Evolutionary conservation across 1,140 invertebrate species (phyloP).

Genomic region (Drosophila murphyi): DNA sequence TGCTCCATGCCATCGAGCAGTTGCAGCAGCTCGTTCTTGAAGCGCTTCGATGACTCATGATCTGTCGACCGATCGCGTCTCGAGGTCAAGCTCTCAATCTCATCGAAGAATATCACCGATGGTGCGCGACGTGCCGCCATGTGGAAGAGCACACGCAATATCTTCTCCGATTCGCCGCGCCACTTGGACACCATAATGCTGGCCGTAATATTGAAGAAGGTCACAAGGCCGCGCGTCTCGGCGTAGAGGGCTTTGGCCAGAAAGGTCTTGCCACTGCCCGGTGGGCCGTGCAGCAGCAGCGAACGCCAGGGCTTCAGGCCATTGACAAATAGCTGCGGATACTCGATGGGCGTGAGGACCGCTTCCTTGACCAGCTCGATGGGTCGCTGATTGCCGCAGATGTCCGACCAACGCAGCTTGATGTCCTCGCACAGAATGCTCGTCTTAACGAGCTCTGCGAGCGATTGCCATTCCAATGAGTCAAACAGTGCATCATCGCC

Average conservation of each 20-base stretch:
- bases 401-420: conserved; percentile 87
- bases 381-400: conserved; percentile 91
- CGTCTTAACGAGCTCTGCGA: conserved; percentile 72
- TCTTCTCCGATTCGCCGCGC: conserved; percentile 97
- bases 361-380: conserved; percentile 95
- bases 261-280: conserved; percentile 93
- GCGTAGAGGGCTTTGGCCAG: conserved; percentile 94
- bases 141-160: conserved; percentile 92
- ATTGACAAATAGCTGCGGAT: conserved; percentile 93
- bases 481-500: conserved; percentile 59
- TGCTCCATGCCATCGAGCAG: conserved; percentile 94
- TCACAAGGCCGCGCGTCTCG: conserved; percentile 89
- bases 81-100: conserved; percentile 95
- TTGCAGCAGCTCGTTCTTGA: conserved; percentile 96
- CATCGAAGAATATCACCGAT: conserved; percentile 98
- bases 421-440: conserved; percentile 65
- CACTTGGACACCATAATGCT: conserved; percentile 96
- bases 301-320: conserved; percentile 93
- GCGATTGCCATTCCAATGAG: conserved; percentile 69
- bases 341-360: conserved; percentile 93
- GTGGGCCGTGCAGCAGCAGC: conserved; percentile 93
- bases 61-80: conserved; percentile 89
- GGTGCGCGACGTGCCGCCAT: conserved; percentile 96
- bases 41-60: conserved; percentile 95
- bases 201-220: conserved; percentile 96